Percentiles rank a stretch among this genome's conserved stretches.
Evolutionary conservation across 2,888 invertebrate species (phyloP).

Genomic region (Phengaris alcon): DNA sequence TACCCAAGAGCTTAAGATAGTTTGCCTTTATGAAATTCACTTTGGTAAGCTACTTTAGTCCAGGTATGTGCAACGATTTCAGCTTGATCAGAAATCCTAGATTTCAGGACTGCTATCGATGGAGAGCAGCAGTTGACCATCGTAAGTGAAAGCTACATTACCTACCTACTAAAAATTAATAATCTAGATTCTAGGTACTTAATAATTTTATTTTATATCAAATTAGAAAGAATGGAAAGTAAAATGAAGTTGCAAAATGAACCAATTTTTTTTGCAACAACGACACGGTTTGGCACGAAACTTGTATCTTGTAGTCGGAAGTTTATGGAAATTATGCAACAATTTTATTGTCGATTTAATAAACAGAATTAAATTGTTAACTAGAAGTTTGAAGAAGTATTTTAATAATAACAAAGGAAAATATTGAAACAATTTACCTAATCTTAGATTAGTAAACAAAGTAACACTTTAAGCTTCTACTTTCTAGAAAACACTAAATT

Average conservation of each 20-base stretch:
- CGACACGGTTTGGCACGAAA: constrained; percentile 3
- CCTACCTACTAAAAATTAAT: not conserved
- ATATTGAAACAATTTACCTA: too few relatives aligned
- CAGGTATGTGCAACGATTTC: too few relatives aligned
- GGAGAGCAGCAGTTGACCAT: not conserved
- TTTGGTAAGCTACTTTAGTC: too few relatives aligned
- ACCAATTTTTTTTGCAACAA: constrained; percentile 17
- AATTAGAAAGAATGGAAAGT: constrained; percentile 3
- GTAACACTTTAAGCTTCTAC: too few relatives aligned
- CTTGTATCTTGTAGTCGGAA: not conserved
- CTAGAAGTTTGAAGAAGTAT: not conserved
- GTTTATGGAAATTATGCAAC: constrained; percentile 6
- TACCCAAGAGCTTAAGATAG: too few relatives aligned
- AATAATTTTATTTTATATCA: too few relatives aligned
- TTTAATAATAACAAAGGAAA: too few relatives aligned
- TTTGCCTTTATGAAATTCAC: too few relatives aligned
- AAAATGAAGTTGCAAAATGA: constrained; percentile 32
- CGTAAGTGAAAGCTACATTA: not conserved
- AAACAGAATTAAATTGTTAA: not conserved
- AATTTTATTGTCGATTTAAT: not conserved
- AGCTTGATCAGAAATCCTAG: too few relatives aligned
- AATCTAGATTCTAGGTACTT: too few relatives aligned
- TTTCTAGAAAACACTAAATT: too few relatives aligned
- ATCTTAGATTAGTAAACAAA: too few relatives aligned
- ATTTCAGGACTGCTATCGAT: not conserved